Percentiles rank a stretch among this genome's conserved stretches.
Evolutionary conservation across 2,113 vertebrate species (phyloP).

Genomic region (Ptychochromis oligacanthus): DNA sequence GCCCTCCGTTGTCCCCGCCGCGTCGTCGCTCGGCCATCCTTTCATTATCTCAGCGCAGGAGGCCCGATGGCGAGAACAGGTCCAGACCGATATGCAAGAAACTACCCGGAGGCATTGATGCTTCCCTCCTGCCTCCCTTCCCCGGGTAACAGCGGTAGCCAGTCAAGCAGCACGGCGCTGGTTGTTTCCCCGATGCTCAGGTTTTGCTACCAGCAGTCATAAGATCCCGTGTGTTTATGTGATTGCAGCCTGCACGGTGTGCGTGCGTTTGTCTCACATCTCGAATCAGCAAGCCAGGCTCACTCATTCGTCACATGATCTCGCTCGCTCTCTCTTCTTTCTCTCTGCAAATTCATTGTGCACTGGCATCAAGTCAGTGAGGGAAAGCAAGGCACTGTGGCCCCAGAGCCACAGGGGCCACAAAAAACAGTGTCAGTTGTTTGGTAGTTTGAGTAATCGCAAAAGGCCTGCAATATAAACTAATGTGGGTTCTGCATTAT

Average conservation of each 20-base stretch:
- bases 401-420: no score
- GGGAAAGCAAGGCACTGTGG: background rate
- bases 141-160: background rate
- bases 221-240: conserved; percentile 38
- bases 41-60: conserved; percentile 72
- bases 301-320: conserved; percentile 63
- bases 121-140: background rate
- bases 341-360: background rate
- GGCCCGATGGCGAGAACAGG: conserved; percentile 40
- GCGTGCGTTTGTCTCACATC: conserved; percentile 29
- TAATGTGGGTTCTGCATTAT: background rate
- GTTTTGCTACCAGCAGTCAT: conserved; percentile 31
- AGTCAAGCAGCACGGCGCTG: background rate
- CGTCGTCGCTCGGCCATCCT: conserved; percentile 76
- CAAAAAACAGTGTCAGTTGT: background rate
- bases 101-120: conserved; percentile 52
- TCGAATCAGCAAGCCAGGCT: conserved; percentile 4
- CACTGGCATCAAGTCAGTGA: background rate
- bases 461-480: background rate
- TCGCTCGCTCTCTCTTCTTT: conserved; percentile 10
- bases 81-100: conserved; percentile 20
- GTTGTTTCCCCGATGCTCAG: conserved; percentile 5
- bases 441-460: background rate
- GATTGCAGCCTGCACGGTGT: background rate
- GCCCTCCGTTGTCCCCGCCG: conserved; percentile 59